Evolutionary conservation across 1,140 invertebrate species (phyloP), one percentile per base, ranked within the genome.

Genomic region (Sycophaga agraensis): DNA sequence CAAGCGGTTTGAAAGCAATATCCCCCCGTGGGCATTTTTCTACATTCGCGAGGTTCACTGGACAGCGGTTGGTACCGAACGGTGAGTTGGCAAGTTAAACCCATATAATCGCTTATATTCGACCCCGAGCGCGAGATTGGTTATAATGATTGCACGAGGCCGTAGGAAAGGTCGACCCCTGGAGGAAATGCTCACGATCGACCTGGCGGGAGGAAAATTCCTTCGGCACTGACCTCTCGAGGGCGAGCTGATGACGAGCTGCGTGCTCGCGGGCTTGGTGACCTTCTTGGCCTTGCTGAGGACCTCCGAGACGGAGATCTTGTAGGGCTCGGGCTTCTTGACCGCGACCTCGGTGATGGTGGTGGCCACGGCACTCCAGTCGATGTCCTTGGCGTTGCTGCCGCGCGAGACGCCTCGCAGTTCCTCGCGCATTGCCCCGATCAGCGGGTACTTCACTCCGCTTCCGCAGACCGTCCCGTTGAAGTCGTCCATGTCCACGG

Each of bases 401-500:
- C 88, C 89, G 66, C 93, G 84, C 8, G 91, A 89, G 14, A 92
- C 88, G 17, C 93, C 93, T 3, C 88, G 73, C 0, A 97, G 82
- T 76, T 96, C 93, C 77, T 97, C 93, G 59, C 91, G 88, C 87
- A 97, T 97, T 17, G 92, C 91, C 22, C 91, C 89, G 70, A 97
- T 95, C 12, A 97, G 78, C 0, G 95, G 94, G 77, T 95, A 97
- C 74, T 91, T 93, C 1, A 92, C 89, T 53, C 91, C 88, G 12
- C 88, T 87, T 1, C 89, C 89, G 72, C 94, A 96, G 6, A 88
- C 82, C 11, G 85, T 88, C 1, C 93, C 93, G 63, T 88, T 91
- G 75, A 97, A 97, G 75, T 97, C 95, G 65, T 97, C 96, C 91
- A 98, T 95, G 70, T 98, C 95, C 0, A 98, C 84, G 0, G 93